Base-by-base conservation (phyloP, 2,888 invertebrate species). In the Artemia sp. region DNA sequence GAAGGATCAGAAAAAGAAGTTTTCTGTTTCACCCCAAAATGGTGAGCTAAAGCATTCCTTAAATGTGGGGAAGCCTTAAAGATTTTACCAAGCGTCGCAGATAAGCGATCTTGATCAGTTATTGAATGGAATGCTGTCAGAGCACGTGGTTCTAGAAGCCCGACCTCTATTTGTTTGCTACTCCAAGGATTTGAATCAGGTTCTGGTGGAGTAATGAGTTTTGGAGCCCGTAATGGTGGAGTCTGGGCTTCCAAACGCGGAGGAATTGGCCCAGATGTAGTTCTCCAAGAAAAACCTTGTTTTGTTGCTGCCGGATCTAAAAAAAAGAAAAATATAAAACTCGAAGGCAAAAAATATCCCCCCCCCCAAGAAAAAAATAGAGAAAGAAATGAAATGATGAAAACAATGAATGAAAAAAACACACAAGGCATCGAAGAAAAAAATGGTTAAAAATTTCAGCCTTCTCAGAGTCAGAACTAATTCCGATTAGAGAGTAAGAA, bases 41-140 rank as follows among this genome's bases (percentile, higher is more conserved):
- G 64, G 64, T 58, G 64, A n/a, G 64, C 64, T 58, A 58, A 58
- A 24, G 64, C 64, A 24, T 58, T 58, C 14, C 64, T n/a, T 24
- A 58, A 58, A 58, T 58, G 64, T 24, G 64, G 64, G 14, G 64
- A 58, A 9, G 64, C 64, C 9, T 58, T 58, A 24, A 58, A 58
- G 9, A 58, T 58, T 58, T 58, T 58, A n/a, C 9, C 64, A 58
- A 58, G 64, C 10, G 64, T 58, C 2, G 64, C 64, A 58, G 64
- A 58, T 24, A 58, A 24, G 14, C 64, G n/a, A 10, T 58, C 64
- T 10, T 58, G 64, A 24, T 58, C 64, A 8, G 64, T 8, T 58
- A 58, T 58, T 58, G 64, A 58, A 58, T 58, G 64, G 14, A 58
- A 24, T 19, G 64, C 64, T 58, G n/a, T 58, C 8, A 58, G 11